These are phyloP conservation scores for Martes flavigula DNA, from an alignment of 2,797 vertebrate genomes.

Conservation along the genomic window DNA sequence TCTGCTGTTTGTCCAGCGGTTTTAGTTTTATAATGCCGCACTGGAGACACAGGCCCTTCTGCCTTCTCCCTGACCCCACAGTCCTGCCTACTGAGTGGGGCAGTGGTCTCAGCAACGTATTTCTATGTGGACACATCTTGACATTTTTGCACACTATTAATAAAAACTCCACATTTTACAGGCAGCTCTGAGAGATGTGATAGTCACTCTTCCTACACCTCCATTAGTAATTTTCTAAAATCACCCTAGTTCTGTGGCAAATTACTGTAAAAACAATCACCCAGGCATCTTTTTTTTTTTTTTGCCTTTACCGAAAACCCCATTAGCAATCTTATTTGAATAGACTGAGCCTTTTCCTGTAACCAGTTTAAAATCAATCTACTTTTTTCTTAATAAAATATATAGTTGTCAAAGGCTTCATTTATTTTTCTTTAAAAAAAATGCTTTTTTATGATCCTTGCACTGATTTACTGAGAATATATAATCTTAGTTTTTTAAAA, in stretches of 20 bases:
- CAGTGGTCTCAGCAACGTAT: background rate
- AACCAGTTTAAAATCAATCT: conserved; percentile 60
- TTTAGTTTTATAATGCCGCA: background rate
- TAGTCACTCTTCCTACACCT: conserved; percentile 5
- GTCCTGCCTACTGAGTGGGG: background rate
- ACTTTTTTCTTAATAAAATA: conserved; percentile 39
- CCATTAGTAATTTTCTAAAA: conserved; percentile 40
- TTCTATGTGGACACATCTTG: conserved; percentile 1
- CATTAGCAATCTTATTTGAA: conserved; percentile 67
- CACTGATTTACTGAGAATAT: conserved; percentile 51
- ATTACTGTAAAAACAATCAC: conserved; percentile 60
- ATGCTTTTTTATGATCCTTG: conserved; percentile 54
- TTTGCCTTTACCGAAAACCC: conserved; percentile 61
- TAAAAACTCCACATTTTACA: conserved; percentile 26
- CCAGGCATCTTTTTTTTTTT: background rate
- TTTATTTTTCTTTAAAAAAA: conserved; percentile 60
- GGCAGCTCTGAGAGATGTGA: conserved; percentile 12
- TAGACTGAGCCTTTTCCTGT: conserved; percentile 46
- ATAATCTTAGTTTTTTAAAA: background rate
- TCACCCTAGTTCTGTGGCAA: conserved; percentile 8
- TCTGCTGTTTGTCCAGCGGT: background rate
- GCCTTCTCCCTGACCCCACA: background rate
- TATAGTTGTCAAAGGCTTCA: conserved; percentile 41
- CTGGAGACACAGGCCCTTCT: background rate
- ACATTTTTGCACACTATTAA: conserved; percentile 33